Base-by-base conservation (phyloP, 1,140 invertebrate genomes). In the Elymnias hypermnestra region DNA sequence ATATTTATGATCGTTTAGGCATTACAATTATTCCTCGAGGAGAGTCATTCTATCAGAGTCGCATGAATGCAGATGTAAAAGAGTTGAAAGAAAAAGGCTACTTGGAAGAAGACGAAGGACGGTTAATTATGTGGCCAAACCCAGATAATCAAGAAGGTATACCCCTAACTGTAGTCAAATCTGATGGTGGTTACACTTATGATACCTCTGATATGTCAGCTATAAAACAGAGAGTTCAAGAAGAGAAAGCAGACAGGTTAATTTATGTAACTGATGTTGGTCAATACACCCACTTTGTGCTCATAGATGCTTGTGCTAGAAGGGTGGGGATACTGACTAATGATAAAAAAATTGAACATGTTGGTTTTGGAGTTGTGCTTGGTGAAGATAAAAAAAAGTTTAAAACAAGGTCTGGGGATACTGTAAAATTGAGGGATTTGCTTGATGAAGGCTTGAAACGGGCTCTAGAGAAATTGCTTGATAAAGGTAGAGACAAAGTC, bases 341-440 rank as follows among this genome's bases (percentile, higher is more conserved):
- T 38, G 89, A 91, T 26, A 69, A 73, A 53, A 89, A 93, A 35
- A 85, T 98, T 1, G 95, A 99, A 77, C 96, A 98, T 87, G 95
- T 99, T 18, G 92, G 92, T 8, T 99, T 99, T 86, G 98, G 98
- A 12, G 94, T 99, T 5, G 98, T 99, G 0, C 87, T 99, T 0
- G 98, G 98, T 9, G 98, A 98, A 87, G 98, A 99, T 87, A 97
- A 95, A 76, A 99, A 99, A 75, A 99, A 99, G 83, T 99, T 99
- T 70, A 99, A 99, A 87, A 99, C 98, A 0, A 90, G 98, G 40
- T 99, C 97, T 18, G 98, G 98, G 3, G 98, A 99, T 56, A 98
- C 97, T 4, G 92, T 99, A 0, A 92, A 95, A 55, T 86, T 99
- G 0, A 89, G 90, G 5, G 95, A 98, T 60, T 87, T 99, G n/a